Evolutionary conservation across 2,113 vertebrate genomes (phyloP).

Genomic region (Perca flavescens): DNA sequence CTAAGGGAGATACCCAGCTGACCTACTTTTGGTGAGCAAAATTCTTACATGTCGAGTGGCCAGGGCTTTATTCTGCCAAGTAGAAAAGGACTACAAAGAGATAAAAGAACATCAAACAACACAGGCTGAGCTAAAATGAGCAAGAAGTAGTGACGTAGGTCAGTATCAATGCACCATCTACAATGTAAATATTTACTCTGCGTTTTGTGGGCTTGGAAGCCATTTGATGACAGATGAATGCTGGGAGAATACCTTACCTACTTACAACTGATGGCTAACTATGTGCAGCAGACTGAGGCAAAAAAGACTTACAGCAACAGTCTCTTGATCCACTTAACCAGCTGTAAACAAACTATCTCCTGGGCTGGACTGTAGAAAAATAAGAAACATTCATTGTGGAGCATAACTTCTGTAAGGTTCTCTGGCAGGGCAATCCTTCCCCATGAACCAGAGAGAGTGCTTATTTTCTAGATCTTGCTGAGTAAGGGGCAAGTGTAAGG

Average conservation of each 20-base stretch:
- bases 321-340: slow-evolving; percentile 66
- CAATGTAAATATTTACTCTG: slow-evolving; percentile 64
- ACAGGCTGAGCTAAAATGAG: not conserved
- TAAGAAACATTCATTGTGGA: slow-evolving; percentile 4
- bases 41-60: slow-evolving; percentile 72
- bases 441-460: slow-evolving; percentile 30
- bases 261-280: slow-evolving; percentile 31
- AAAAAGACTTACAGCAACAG: slow-evolving; percentile 53
- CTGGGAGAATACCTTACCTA: slow-evolving; percentile 40
- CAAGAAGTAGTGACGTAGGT: not conserved
- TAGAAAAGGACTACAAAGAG: slow-evolving; percentile 33
- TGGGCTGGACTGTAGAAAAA: slow-evolving; percentile 32
- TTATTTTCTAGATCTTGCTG: slow-evolving; percentile 48
- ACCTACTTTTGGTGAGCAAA: slow-evolving; percentile 83
- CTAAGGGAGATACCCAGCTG: slow-evolving; percentile 78
- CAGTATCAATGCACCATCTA: slow-evolving; percentile 19
- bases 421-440: slow-evolving; percentile 22
- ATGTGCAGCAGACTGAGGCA: slow-evolving; percentile 30
- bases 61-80: slow-evolving; percentile 56
- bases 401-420: slow-evolving; percentile 26
- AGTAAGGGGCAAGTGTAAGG: slow-evolving; percentile 71
- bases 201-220: slow-evolving; percentile 43
- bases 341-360: slow-evolving; percentile 64
- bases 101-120: slow-evolving; percentile 45
- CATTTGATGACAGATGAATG: slow-evolving; percentile 39